Evolutionary conservation across 1,140 invertebrate genomes (phyloP).

Genomic region (Brachionus plicatilis): DNA sequence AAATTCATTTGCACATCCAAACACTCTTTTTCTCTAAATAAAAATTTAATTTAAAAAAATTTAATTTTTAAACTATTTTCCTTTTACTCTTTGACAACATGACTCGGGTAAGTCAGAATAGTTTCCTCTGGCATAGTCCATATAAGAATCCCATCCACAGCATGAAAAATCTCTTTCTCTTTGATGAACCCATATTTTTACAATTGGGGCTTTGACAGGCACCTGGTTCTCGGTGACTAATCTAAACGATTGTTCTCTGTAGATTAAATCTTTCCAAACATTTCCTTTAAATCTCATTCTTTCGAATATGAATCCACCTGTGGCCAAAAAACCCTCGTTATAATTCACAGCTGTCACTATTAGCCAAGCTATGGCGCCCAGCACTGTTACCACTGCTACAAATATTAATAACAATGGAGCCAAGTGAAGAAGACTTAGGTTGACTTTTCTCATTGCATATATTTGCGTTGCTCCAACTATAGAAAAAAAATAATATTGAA

Average conservation of each 20-base stretch:
- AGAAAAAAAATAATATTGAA: neutral
- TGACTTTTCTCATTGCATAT: slow-evolving; percentile 20
- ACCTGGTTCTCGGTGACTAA: slow-evolving; percentile 3
- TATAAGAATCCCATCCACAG: slow-evolving; percentile 38
- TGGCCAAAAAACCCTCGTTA: slow-evolving; percentile 38
- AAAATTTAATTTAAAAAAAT: neutral
- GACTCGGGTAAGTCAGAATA: slow-evolving; percentile 24
- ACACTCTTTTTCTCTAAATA: neutral
- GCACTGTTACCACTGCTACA: slow-evolving; percentile 18
- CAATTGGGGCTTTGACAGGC: neutral
- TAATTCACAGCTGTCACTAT: slow-evolving; percentile 36
- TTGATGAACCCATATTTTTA: slow-evolving; percentile 39
- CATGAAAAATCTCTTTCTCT: slow-evolving; percentile 40
- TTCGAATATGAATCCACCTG: slow-evolving; percentile 27
- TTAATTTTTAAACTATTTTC: neutral
- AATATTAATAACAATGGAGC: slow-evolving; percentile 2
- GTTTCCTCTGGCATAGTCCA: slow-evolving; percentile 31
- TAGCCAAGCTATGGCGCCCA: slow-evolving; percentile 35
- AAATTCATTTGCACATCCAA: slow-evolving; percentile 32
- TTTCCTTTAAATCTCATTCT: slow-evolving; percentile 39
- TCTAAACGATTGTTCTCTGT: slow-evolving; percentile 33
- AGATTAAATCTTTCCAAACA: slow-evolving; percentile 40
- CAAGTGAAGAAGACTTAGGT: slow-evolving; percentile 1
- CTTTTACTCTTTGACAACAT: slow-evolving; percentile 34
- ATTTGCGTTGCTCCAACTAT: slow-evolving; percentile 27